Evolutionary conservation across 2,113 vertebrate species (phyloP).

Genomic region (Polyodon spathula): DNA sequence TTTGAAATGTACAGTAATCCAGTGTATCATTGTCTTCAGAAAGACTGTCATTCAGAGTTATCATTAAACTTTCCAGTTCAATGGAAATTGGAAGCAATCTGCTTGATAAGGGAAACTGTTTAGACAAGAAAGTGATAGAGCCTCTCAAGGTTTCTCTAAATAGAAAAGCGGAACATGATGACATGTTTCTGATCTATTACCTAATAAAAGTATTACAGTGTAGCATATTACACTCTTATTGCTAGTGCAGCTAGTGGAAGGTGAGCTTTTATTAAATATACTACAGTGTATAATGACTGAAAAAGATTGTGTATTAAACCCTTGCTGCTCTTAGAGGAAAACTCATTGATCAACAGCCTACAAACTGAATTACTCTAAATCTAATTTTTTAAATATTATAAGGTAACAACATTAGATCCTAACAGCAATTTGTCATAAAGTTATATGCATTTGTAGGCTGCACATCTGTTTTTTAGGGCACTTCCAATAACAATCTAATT

Average conservation of each 20-base stretch:
- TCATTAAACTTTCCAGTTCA: constrained; percentile 2
- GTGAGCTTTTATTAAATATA: neutral
- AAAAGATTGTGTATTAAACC: neutral
- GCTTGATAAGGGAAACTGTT: constrained; percentile 1
- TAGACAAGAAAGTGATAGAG: constrained; percentile 5
- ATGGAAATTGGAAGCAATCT: constrained; percentile 3
- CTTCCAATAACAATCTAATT: too few relatives aligned
- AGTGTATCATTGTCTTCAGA: constrained; percentile 1
- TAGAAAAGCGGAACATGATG: neutral
- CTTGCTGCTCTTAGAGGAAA: neutral
- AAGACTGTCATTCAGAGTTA: constrained; percentile 4
- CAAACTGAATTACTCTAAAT: neutral
- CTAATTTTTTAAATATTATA: too few relatives aligned
- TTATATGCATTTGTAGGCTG: too few relatives aligned
- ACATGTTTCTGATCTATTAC: constrained; percentile 8
- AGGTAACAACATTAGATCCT: neutral
- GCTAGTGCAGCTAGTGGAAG: neutral
- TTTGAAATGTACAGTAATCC: constrained; percentile 8
- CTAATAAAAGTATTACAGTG: constrained; percentile 5
- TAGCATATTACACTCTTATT: neutral
- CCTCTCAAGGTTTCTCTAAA: constrained; percentile 1
- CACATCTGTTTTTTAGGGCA: too few relatives aligned
- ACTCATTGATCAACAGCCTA: neutral
- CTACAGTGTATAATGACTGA: neutral
- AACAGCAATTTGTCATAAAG: neutral